A percentile compares a stretch with the other conserved stretches of the same genome.
phyloP scores from a whole-genome alignment of 2,888 invertebrate genomes.

The Caenorhabditis sp. region DNA sequence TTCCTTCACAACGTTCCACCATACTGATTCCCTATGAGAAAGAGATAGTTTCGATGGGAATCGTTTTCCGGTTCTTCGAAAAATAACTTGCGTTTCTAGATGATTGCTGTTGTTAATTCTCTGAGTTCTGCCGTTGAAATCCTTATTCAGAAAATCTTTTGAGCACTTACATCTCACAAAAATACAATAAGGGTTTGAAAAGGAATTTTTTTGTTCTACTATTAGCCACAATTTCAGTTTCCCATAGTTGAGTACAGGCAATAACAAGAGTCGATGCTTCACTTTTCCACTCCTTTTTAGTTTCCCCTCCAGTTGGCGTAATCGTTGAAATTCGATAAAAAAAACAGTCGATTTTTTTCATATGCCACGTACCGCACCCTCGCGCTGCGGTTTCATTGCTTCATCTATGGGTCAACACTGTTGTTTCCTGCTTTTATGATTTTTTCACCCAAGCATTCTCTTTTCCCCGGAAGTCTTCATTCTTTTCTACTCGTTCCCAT shows the following conservation, averaged over 20 bases:
- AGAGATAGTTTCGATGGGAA: not conserved
- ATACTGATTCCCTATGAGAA: constrained; percentile 17
- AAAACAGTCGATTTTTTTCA: not conserved
- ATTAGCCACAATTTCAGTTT: constrained; percentile 49
- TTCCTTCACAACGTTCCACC: constrained; percentile 34
- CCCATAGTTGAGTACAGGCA: constrained; percentile 49
- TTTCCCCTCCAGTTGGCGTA: not conserved
- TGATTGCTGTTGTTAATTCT: too few species aligned
- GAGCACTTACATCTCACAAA: not conserved
- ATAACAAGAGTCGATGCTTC: constrained; percentile 33
- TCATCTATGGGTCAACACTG: not conserved
- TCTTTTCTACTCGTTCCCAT: too few species aligned
- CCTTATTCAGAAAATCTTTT: too few species aligned
- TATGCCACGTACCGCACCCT: not conserved
- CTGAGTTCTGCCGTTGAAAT: too few species aligned
- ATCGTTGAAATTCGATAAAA: not conserved
- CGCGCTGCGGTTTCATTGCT: not conserved
- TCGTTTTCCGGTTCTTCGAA: not conserved
- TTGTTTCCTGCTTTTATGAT: not conserved
- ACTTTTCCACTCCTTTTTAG: not conserved
- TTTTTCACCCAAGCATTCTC: not conserved
- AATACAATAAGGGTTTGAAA: not conserved
- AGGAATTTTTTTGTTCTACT: constrained; percentile 11
- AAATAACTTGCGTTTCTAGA: too few species aligned
- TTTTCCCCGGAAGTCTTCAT: too few species aligned